These are phyloP conservation scores for Lucilia sericata DNA, from an alignment of 1,140 invertebrate genomes.

Conservation along the genomic window DNA sequence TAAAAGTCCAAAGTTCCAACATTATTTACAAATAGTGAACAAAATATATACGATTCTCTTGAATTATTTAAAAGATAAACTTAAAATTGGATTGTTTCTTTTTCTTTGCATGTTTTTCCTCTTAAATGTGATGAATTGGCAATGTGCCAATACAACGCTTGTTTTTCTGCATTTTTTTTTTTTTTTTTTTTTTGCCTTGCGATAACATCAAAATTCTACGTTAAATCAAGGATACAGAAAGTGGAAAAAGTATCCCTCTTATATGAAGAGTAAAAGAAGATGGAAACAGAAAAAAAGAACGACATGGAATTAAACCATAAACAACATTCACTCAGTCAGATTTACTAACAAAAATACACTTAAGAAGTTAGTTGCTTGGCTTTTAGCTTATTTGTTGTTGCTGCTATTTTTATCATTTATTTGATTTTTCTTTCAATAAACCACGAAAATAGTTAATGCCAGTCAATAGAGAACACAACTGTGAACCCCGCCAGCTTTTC, in stretches of 20 bases:
- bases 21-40: too few species aligned
- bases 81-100: slow-evolving; percentile 11
- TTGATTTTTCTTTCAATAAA: slow-evolving; percentile 20
- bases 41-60: not conserved
- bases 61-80: slow-evolving; percentile 2
- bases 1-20: too few species aligned
- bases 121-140: slow-evolving; percentile 25
- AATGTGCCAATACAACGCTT: slow-evolving; percentile 19
- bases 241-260: not conserved
- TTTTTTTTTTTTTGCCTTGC: not conserved
- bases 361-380: slow-evolving; percentile 4
- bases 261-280: slow-evolving; percentile 6
- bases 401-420: not conserved
- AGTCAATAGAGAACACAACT: slow-evolving; percentile 35
- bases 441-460: slow-evolving; percentile 40
- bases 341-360: slow-evolving; percentile 32
- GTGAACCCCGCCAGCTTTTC: slow-evolving; percentile 4
- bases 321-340: slow-evolving; percentile 27
- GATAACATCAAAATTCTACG: slow-evolving; percentile 12
- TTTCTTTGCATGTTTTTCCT: not conserved
- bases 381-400: slow-evolving; percentile 37
- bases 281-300: not conserved
- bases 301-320: slow-evolving; percentile 13
- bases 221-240: slow-evolving; percentile 6
- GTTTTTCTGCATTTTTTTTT: not conserved